Base-by-base conservation (phyloP, 2,888 invertebrate genomes). In the Empis stercorea region DNA sequence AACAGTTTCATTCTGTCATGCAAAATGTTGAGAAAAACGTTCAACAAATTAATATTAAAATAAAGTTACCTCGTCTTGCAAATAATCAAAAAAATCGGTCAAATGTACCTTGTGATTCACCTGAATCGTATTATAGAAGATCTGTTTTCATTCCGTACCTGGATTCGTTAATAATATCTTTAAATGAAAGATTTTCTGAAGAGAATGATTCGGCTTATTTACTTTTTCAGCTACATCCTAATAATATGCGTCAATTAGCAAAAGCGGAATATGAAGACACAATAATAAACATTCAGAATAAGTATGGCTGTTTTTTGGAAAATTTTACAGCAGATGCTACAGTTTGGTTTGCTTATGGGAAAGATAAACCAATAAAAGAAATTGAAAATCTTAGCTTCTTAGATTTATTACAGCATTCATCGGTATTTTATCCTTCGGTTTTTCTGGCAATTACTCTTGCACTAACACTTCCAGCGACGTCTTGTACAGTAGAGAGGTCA, bases 401-500 rank as follows among this genome's bases (percentile, higher is more conserved):
- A 3, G 32, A 32, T 32, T 32, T 32, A 32, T 5, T 32, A 32
- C 32, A 32, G 32, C 32, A 32, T 32, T 32, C 32, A 5, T 32
- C 32, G 3, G 32, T 32, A 32, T 32, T 32, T 32, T 32, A 32
- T 32, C 7, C 32, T 13, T 32, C 32, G 3, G 32, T 32, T 5
- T 32, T 32, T 32, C 7, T 32, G 32, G 32, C 32, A 32, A 32
- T 32, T 32, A 32, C 7, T 32, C 32, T 32, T 32, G 32, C 32
- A 32, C 32, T 32, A 9, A 32, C 44, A 37, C 16, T 44, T 17
- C 44, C 44, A 6, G 17, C 30, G 30, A 30, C 30, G 30, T 30
- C 43, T 44, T 20, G 27, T 45, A 38, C 45, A 38, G 27, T 38
- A 23, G 45, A 44, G 37, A 16, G 44, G 13, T 37, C 44, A 37